A percentile compares a stretch with the other conserved stretches of the same genome.
Conservation (phyloP, 2,797 vertebrate genomes). For the Pseudochaenichthys georgianus region DNA sequence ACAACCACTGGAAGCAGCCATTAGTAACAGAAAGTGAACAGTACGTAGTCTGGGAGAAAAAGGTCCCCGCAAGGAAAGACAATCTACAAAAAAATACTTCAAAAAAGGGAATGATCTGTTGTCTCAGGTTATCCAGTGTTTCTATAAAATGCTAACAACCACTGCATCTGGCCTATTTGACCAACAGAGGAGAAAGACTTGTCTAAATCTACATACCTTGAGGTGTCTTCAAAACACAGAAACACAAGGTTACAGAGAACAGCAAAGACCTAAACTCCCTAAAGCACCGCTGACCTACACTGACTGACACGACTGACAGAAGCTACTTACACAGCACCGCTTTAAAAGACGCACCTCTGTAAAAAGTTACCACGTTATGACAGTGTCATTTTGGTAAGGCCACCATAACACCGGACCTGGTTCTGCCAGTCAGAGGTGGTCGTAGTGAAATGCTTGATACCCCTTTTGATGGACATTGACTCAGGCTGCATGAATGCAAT, state of each 20-base stretch:
- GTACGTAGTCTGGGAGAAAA: slow-evolving; percentile 36
- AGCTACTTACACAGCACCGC: slow-evolving; percentile 71
- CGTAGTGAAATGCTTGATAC: slow-evolving; percentile 30
- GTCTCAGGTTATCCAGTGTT: slow-evolving; percentile 71
- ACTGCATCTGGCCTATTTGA: slow-evolving; percentile 49
- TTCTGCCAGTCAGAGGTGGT: slow-evolving; percentile 48
- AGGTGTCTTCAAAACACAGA: slow-evolving; percentile 64
- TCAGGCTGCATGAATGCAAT: slow-evolving; percentile 39
- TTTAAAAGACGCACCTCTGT: slow-evolving; percentile 45
- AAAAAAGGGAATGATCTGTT: slow-evolving; percentile 49
- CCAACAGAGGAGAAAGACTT: slow-evolving; percentile 39
- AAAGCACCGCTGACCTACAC: slow-evolving; percentile 62
- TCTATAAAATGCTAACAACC: slow-evolving; percentile 54
- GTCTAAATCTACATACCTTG: slow-evolving; percentile 65
- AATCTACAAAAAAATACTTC: slow-evolving; percentile 21
- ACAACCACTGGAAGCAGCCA: slow-evolving; percentile 29
- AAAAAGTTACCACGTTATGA: slow-evolving; percentile 59
- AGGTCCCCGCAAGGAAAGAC: slow-evolving; percentile 26
- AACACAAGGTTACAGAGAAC: slow-evolving; percentile 74
- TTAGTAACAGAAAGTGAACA: slow-evolving; percentile 35
- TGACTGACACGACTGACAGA: slow-evolving; percentile 65
- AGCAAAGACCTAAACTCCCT: slow-evolving; percentile 65
- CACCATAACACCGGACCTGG: slow-evolving; percentile 49
- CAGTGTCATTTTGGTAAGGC: slow-evolving; percentile 69
- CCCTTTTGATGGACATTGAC: slow-evolving; percentile 36